A percentile compares a stretch with the other conserved stretches of the same genome.
These are phyloP conservation scores for Antheraea assamensis DNA, from an alignment of 2,888 invertebrate species.

Conservation along the genomic window DNA sequence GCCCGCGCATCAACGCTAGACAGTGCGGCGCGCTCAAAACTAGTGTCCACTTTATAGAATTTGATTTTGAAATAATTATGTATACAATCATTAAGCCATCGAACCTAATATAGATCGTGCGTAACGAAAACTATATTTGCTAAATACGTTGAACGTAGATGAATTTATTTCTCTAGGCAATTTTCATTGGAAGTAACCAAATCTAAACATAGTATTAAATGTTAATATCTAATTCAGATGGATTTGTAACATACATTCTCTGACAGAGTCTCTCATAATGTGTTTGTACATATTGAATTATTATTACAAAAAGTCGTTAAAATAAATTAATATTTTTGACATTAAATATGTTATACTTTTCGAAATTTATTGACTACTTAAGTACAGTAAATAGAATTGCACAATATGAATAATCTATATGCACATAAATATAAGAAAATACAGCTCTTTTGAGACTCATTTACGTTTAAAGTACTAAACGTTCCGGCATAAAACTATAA, in stretches of 20 bases:
- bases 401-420: no score
- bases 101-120: background rate
- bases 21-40: conserved; percentile 15
- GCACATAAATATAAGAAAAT: no score
- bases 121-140: background rate
- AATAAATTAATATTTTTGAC: background rate
- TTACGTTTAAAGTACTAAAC: no score
- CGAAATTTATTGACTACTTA: no score
- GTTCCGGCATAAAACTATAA: no score
- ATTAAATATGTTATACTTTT: background rate
- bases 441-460: no score
- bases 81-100: background rate
- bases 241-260: background rate
- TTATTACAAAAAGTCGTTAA: background rate
- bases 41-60: background rate
- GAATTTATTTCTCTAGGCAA: background rate
- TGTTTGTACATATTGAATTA: background rate
- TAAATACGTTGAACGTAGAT: background rate
- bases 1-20: conserved; percentile 18
- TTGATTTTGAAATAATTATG: conserved; percentile 9
- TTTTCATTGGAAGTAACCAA: background rate
- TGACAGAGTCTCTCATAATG: background rate
- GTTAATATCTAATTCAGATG: background rate
- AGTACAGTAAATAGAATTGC: no score
- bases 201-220: background rate